Conservation (phyloP, 2,113 vertebrate genomes). For the Tragelaphus imberbis region DNA sequence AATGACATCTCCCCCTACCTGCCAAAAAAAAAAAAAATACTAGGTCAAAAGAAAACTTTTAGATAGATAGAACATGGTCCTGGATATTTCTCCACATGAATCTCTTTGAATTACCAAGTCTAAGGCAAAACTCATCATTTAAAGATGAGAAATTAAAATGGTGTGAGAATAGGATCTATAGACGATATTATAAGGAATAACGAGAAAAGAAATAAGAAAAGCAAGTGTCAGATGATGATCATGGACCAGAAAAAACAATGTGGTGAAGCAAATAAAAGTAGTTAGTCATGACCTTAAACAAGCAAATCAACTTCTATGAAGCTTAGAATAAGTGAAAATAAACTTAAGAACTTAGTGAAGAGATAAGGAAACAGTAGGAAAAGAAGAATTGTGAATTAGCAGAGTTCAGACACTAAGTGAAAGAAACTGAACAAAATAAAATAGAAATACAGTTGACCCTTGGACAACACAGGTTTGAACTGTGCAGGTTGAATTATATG, state of each 20-base stretch:
- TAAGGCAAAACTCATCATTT: background rate
- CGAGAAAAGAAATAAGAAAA: background rate
- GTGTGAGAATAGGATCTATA: background rate
- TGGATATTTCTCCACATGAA: background rate
- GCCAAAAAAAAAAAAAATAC: background rate
- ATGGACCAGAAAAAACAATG: background rate
- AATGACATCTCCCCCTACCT: rapidly evolving
- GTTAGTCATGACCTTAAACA: background rate
- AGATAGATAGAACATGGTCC: background rate
- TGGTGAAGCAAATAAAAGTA: background rate
- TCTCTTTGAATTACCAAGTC: background rate
- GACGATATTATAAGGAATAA: background rate
- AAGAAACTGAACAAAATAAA: background rate
- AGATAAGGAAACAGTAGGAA: background rate
- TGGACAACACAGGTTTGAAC: background rate
- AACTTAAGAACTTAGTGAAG: background rate
- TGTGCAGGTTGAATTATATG: background rate
- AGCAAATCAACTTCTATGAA: background rate
- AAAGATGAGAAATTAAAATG: background rate
- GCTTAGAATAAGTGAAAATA: background rate
- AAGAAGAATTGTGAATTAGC: background rate
- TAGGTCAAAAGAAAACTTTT: background rate
- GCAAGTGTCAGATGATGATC: background rate
- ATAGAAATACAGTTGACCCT: background rate
- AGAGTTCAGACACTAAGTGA: background rate